Percentiles rank a stretch among this genome's conserved stretches.
phyloP scores from a whole-genome alignment of 1,140 invertebrate species.

The Drosophila sulfurigaster region DNA sequence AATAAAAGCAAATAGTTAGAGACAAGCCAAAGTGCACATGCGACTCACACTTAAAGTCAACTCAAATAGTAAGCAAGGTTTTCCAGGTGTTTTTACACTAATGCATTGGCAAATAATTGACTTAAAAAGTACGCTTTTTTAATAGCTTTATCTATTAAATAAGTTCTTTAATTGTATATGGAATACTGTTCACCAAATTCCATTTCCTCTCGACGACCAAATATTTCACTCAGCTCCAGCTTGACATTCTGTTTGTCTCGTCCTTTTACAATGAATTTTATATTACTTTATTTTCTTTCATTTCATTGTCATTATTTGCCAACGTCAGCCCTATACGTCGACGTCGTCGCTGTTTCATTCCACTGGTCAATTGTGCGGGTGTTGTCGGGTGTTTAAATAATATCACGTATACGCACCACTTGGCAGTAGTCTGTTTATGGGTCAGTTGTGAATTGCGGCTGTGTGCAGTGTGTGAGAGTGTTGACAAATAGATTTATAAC shows the following conservation, averaged over 20 bases:
- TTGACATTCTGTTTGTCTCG: neutral
- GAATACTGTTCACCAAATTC: neutral
- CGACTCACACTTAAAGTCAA: neutral
- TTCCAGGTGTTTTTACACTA: too few relatives aligned
- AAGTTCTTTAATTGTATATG: neutral
- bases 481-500: constrained; percentile 43
- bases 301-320: constrained; percentile 26
- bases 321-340: neutral
- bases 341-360: neutral
- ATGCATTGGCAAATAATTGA: too few relatives aligned
- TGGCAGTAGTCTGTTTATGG: constrained; percentile 29
- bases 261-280: neutral
- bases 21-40: neutral
- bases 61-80: neutral
- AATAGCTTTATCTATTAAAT: neutral
- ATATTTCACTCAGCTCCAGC: neutral
- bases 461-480: neutral
- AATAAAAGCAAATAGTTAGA: constrained; percentile 2
- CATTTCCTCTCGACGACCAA: neutral
- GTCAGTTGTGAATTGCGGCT: constrained; percentile 25
- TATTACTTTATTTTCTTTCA: constrained; percentile 6
- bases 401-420: constrained; percentile 44
- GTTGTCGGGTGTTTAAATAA: constrained; percentile 32
- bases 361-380: constrained; percentile 39
- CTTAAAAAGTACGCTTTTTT: neutral